Evolutionary conservation across 1,140 invertebrate genomes (phyloP).

Genomic region (Palaemon carinicauda): DNA sequence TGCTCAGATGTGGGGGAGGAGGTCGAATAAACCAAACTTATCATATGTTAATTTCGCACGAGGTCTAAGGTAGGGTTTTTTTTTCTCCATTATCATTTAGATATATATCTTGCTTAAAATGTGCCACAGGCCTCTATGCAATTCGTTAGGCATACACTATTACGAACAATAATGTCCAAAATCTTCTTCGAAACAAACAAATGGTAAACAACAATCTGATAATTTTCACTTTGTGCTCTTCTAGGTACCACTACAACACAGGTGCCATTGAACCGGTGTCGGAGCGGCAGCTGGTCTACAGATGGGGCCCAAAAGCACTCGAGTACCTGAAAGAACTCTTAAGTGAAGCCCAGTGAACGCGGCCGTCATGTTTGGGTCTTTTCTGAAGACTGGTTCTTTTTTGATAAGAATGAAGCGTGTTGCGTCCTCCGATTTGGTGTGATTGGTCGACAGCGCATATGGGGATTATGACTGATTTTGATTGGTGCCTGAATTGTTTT

Average conservation of each 20-base stretch:
- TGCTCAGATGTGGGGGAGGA: conserved; percentile 29
- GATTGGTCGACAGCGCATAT: too few species aligned
- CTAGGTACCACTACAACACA: conserved; percentile 85
- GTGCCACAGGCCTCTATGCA: too few species aligned
- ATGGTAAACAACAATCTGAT: not conserved
- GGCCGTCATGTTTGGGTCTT: not conserved
- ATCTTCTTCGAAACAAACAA: not conserved
- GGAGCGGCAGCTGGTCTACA: conserved; percentile 83
- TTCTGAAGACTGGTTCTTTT: not conserved
- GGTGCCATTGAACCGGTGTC: conserved; percentile 81
- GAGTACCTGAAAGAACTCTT: not conserved
- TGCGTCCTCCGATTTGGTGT: not conserved
- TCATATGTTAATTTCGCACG: conserved; percentile 92
- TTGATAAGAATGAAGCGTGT: too few species aligned
- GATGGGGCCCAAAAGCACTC: conserved; percentile 79
- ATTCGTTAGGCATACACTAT: too few species aligned
- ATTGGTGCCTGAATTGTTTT: too few species aligned
- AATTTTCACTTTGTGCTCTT: conserved; percentile 57
- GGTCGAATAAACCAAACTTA: conserved; percentile 80
- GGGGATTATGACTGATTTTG: too few species aligned
- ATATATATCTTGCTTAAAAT: not conserved
- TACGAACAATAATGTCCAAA: too few species aligned
- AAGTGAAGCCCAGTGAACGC: not conserved
- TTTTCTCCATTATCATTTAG: not conserved
- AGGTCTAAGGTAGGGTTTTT: conserved; percentile 79